A percentile compares a stretch with the other conserved stretches of the same genome.
phyloP scores from a whole-genome alignment of 2,888 invertebrate species.

The Alloplasta piceator region DNA sequence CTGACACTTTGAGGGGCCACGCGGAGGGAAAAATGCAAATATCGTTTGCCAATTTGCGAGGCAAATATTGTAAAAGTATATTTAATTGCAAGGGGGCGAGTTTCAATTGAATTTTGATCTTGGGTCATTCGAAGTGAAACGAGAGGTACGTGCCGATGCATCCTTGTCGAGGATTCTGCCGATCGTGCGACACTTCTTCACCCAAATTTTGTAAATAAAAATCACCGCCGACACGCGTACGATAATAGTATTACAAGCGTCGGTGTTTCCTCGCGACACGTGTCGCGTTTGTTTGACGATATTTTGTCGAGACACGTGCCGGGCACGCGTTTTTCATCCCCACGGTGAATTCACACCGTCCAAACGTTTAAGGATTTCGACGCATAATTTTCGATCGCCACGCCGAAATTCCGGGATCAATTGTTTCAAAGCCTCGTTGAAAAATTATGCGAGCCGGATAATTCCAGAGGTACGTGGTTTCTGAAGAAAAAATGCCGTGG shows the following conservation, averaged over 20 bases:
- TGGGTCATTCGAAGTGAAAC: not conserved
- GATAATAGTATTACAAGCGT: slow-evolving; percentile 42
- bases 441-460: not conserved
- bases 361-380: slow-evolving; percentile 34
- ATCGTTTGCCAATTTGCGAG: too few species aligned
- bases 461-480: slow-evolving; percentile 15
- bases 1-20: too few species aligned
- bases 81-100: too few species aligned
- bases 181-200: slow-evolving; percentile 25
- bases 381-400: slow-evolving; percentile 63
- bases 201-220: slow-evolving; percentile 37
- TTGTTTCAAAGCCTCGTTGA: not conserved
- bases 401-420: not conserved
- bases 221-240: slow-evolving; percentile 57
- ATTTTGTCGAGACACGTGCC: slow-evolving; percentile 70
- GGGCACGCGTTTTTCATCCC: slow-evolving; percentile 5
- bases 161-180: slow-evolving; percentile 44
- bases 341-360: not conserved
- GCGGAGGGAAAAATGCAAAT: too few species aligned
- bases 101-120: too few species aligned
- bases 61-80: too few species aligned
- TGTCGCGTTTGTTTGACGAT: slow-evolving; percentile 75
- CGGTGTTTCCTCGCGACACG: slow-evolving; percentile 69
- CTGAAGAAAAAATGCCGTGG: slow-evolving; percentile 19
- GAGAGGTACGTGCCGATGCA: slow-evolving; percentile 73